A percentile compares a stretch with the other conserved stretches of the same genome.
Conservation (phyloP, 2,797 vertebrate genomes). For the Erpetoichthys calabaricus region DNA sequence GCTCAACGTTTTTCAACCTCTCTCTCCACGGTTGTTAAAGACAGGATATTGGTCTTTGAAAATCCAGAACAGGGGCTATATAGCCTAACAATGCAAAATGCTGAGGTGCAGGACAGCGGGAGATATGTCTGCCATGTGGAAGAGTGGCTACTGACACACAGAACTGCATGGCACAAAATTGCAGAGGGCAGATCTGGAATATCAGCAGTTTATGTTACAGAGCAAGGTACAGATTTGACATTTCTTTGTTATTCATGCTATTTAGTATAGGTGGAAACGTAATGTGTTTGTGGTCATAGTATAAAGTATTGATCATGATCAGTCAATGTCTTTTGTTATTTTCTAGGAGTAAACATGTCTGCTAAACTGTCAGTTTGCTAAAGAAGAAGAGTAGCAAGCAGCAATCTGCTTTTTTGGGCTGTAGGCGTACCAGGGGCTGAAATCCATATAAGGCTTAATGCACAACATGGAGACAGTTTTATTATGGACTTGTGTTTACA, state of each 20-base stretch:
- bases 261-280: no score
- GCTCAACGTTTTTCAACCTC: constrained; percentile 28
- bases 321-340: no score
- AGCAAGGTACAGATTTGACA: constrained; percentile 37
- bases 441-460: no score
- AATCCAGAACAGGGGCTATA: constrained; percentile 25
- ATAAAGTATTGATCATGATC: no score
- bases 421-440: no score
- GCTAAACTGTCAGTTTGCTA: no score
- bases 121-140: constrained; percentile 58
- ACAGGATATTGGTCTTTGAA: constrained; percentile 20
- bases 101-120: constrained; percentile 30
- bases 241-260: neutral
- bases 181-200: constrained; percentile 40
- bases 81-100: constrained; percentile 23
- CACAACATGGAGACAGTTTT: no score
- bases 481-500: no score
- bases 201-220: constrained; percentile 34
- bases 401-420: no score
- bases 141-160: constrained; percentile 53
- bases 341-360: no score
- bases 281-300: no score
- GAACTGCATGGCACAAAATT: constrained; percentile 38
- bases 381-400: no score
- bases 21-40: constrained; percentile 5